Evolutionary conservation across 2,797 vertebrate genomes (phyloP), one percentile per base, ranked within the genome.

Genomic region (Eidolon dupreanum): DNA sequence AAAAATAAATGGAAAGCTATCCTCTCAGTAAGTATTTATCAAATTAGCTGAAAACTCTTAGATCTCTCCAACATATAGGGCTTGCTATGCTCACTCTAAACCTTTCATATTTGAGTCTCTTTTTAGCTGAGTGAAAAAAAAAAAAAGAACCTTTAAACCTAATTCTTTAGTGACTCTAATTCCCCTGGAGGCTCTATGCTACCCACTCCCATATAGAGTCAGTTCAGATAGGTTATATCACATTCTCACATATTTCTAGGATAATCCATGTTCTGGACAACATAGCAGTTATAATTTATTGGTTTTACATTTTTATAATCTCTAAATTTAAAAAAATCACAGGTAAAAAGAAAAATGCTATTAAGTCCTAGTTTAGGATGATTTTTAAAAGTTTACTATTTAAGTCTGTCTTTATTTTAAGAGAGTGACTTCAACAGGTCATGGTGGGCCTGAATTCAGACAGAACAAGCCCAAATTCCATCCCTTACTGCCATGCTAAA

Each of bases 401-500:
- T 92, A 94, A 95, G n/a, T 65, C 79, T 97, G 74, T 77, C 85
- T 96, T 91, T 97, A 97, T 97, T 97, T 97, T 97, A 83, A 97
- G 92, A 96, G 88, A 97, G 83, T 97, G 96, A 97, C 96, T 97
- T 96, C 97, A 96, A 73, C 63, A 91, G 82, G 95, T 95, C 88
- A 97, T 88, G 46, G 71, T 96, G 70, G 93, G 87, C 71, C 88
- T 95, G 79, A 96, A 90, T 97, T 97, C 93, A 97, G 95, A 97
- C 94, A 95, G 97, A 97, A 96, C 57, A 96, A 96, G 88, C 79
- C 82, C 86, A 96, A 92, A 96, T 97, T 97, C 97, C 96, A 92
- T 82, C 79, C 20, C 46, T 94, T 83, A 31, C 20, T 97, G 97
- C 97, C 97, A 97, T 96, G 78, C 96, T 96, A 98, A 98, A 97